A percentile compares a stretch with the other conserved stretches of the same genome.
Conservation (phyloP, 2,113 vertebrate species). For the Saccopteryx bilineata region DNA sequence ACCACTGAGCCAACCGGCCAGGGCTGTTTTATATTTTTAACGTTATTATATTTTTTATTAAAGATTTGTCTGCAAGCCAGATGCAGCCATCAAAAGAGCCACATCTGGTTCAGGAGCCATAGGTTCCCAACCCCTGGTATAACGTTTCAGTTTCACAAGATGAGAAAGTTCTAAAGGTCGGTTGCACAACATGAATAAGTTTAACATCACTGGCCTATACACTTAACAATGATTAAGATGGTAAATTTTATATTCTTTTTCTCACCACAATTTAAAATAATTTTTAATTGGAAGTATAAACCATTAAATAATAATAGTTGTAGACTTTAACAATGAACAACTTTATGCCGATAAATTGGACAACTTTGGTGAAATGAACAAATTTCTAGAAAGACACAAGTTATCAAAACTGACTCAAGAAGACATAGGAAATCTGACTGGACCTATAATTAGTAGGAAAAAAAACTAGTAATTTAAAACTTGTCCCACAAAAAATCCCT, state of each 20-base stretch:
- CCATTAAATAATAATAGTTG: not conserved
- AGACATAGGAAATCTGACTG: not conserved
- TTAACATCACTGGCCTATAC: not conserved
- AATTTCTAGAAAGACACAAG: not conserved
- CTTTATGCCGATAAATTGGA: not conserved
- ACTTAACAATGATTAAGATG: not conserved
- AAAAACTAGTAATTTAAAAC: not conserved
- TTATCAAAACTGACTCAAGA: slow-evolving; percentile 23
- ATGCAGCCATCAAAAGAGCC: too few species aligned
- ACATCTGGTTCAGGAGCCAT: too few species aligned
- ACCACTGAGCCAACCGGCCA: too few species aligned
- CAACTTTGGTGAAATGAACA: not conserved
- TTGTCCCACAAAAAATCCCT: not conserved
- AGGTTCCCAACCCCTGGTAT: too few species aligned
- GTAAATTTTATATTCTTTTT: not conserved
- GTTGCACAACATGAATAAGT: not conserved
- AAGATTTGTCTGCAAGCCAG: too few species aligned
- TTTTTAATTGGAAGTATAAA: not conserved
- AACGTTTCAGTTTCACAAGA: not conserved
- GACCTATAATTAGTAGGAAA: not conserved
- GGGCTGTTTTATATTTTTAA: too few species aligned
- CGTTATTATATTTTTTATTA: too few species aligned
- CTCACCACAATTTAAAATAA: not conserved
- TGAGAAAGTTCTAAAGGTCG: not conserved
- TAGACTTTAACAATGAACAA: not conserved